Percentiles rank a stretch among this genome's conserved stretches.
Evolutionary conservation across 2,888 invertebrate genomes (phyloP).

Genomic region (Buathra laborator): DNA sequence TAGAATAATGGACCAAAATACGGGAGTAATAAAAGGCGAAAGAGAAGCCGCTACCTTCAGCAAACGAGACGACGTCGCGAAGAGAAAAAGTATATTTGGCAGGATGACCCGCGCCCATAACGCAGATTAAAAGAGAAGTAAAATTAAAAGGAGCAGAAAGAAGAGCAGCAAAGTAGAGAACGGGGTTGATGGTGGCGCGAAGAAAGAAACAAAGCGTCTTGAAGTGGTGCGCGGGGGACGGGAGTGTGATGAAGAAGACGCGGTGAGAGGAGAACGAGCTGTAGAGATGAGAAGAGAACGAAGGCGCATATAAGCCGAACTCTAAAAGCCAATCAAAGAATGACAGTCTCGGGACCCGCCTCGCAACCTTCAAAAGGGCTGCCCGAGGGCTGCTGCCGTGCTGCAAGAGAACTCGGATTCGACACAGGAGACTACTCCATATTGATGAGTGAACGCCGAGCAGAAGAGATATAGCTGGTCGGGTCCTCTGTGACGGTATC

Average conservation of each 20-base stretch:
- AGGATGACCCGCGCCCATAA: conserved; percentile 64
- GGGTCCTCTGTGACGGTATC: conserved; percentile 44
- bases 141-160: conserved; percentile 45
- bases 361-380: conserved; percentile 82
- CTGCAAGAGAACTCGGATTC: conserved; percentile 75
- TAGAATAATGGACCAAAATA: background rate
- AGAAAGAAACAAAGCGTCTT: conserved; percentile 58
- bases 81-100: conserved; percentile 9
- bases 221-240: conserved; percentile 19
- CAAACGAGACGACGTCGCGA: conserved; percentile 45
- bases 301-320: conserved; percentile 59
- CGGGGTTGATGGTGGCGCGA: conserved; percentile 54
- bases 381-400: conserved; percentile 80
- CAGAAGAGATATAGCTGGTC: conserved; percentile 47
- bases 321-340: conserved; percentile 83
- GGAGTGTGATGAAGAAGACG: conserved; percentile 37
- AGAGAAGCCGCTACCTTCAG: conserved; percentile 26
- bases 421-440: conserved; percentile 81
- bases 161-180: conserved; percentile 58
- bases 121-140: conserved; percentile 73
- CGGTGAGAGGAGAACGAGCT: conserved; percentile 61
- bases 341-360: conserved; percentile 83
- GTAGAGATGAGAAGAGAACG: conserved; percentile 71
- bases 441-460: conserved; percentile 81
- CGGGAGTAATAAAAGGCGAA: conserved; percentile 12